A percentile compares a stretch with the other conserved stretches of the same genome.
phyloP scores from a whole-genome alignment of 1,140 invertebrate species.

The Arion vulgaris region DNA sequence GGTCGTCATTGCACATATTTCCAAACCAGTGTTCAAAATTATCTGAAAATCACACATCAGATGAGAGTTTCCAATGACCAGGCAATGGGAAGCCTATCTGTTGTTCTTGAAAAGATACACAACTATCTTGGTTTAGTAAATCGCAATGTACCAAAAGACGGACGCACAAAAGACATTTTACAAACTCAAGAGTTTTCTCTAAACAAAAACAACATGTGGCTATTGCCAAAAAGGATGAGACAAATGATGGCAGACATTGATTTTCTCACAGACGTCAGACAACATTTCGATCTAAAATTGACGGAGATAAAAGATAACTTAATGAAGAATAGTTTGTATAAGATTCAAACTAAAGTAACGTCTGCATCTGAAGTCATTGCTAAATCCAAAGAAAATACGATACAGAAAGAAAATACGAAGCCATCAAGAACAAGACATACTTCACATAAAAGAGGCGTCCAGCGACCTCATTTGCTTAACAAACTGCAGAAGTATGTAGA shows the following conservation, averaged over 20 bases:
- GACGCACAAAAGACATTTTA: too few relatives aligned
- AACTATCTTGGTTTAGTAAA: too few relatives aligned
- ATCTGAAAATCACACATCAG: too few relatives aligned
- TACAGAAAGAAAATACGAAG: not conserved
- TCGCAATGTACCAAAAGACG: too few relatives aligned
- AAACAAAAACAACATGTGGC: not conserved
- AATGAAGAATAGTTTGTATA: too few relatives aligned
- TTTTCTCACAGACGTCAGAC: not conserved
- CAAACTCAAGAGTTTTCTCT: too few relatives aligned
- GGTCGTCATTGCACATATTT: too few relatives aligned
- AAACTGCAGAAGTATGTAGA: not conserved
- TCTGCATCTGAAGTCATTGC: not conserved
- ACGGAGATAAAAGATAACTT: not conserved
- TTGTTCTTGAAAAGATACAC: too few relatives aligned
- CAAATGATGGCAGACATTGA: constrained; percentile 5
- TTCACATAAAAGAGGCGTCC: not conserved
- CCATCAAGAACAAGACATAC: not conserved
- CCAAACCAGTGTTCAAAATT: too few relatives aligned
- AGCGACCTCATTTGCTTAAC: not conserved
- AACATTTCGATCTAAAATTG: not conserved
- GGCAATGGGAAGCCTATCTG: too few relatives aligned
- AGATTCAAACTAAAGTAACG: not conserved
- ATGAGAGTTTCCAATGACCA: too few relatives aligned
- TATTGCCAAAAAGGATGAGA: not conserved
- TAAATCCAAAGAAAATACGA: not conserved